A percentile compares a stretch with the other conserved stretches of the same genome.
Evolutionary conservation across 2,888 invertebrate genomes (phyloP).

Genomic region (Lithophane leautieri): DNA sequence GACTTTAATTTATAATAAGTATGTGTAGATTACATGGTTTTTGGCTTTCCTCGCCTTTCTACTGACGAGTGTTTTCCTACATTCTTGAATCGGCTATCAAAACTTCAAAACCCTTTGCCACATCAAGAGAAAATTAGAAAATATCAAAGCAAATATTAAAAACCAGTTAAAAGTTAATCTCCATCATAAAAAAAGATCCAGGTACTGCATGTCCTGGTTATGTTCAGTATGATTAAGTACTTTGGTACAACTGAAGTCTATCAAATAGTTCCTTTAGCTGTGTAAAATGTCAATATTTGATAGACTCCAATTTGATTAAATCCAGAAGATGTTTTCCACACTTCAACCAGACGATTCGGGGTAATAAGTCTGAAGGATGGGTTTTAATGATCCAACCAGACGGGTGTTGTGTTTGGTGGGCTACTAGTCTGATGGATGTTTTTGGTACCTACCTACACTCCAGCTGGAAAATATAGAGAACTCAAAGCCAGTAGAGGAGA

Average conservation of each 20-base stretch:
- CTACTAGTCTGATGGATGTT: not conserved
- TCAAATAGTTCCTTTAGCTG: too few relatives aligned
- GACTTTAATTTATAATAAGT: too few relatives aligned
- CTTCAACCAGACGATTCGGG: not conserved
- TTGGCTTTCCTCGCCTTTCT: not conserved
- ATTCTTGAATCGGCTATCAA: not conserved
- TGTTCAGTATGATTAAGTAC: too few relatives aligned
- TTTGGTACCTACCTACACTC: not conserved
- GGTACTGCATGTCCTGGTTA: too few relatives aligned
- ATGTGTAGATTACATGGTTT: too few relatives aligned
- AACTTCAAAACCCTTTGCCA: not conserved
- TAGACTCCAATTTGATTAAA: not conserved
- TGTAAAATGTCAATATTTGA: not conserved
- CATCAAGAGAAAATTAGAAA: not conserved
- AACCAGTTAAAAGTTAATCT: too few relatives aligned
- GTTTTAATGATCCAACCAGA: not conserved
- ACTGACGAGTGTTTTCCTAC: not conserved
- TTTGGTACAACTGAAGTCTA: too few relatives aligned
- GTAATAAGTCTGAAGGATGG: not conserved
- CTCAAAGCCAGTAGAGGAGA: not conserved
- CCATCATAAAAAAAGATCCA: too few relatives aligned
- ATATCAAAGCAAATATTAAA: not conserved
- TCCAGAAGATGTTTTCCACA: not conserved
- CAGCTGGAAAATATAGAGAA: not conserved
- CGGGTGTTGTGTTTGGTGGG: not conserved